Evolutionary conservation across 2,797 vertebrate species (phyloP).

Genomic region (Melanotaenia maccullochi): DNA sequence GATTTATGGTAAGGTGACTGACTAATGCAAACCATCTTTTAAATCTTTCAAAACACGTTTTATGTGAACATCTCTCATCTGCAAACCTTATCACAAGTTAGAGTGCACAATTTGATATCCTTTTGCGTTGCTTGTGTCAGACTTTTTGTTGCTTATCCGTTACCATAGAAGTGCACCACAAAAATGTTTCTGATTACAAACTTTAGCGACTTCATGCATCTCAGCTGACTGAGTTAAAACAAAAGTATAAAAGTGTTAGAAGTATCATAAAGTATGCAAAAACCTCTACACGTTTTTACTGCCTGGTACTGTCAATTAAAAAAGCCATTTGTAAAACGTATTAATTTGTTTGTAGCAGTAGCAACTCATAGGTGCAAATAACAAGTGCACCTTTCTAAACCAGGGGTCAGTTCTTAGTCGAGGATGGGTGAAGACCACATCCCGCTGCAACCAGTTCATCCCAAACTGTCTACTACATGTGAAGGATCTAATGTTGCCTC

Average conservation of each 20-base stretch:
- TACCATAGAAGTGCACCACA: background rate
- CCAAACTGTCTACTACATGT: background rate
- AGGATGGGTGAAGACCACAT: background rate
- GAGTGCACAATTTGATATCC: background rate
- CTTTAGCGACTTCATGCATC: too few species aligned
- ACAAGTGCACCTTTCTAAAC: background rate
- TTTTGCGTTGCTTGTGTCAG: background rate
- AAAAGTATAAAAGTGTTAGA: too few species aligned
- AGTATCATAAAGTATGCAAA: too few species aligned
- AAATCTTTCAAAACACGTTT: background rate
- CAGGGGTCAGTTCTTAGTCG: background rate
- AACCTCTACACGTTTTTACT: background rate
- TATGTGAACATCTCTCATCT: background rate
- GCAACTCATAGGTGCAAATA: background rate
- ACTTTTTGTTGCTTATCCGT: background rate
- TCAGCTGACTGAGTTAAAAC: too few species aligned
- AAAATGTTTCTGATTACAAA: background rate
- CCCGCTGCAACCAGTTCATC: background rate
- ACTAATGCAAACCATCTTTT: background rate
- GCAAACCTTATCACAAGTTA: background rate
- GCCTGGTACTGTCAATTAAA: background rate
- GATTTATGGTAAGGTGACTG: background rate
- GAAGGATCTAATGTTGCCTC: constrained; percentile 12
- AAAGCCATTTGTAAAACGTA: background rate
- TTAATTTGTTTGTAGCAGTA: background rate